A percentile compares a stretch with the other conserved stretches of the same genome.
These are phyloP conservation scores for Turritopsis dohrnii DNA, from an alignment of 30 jellyfish, hydroid and myxozoan species.

Conservation along the genomic window DNA sequence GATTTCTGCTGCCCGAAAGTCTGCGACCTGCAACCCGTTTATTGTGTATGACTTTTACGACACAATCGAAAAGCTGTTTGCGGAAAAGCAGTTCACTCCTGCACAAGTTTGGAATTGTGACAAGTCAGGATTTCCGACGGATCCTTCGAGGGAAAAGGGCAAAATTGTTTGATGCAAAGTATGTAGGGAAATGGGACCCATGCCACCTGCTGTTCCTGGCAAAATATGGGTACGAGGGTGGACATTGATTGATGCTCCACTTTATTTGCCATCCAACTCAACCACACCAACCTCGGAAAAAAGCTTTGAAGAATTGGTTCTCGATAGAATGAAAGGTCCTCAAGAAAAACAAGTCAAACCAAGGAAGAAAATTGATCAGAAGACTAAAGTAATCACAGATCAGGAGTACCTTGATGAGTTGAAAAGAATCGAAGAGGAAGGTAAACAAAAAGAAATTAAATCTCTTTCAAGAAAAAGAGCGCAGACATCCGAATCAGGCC, in stretches of 20 bases:
- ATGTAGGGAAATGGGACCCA: not conserved
- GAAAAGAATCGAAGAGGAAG: not conserved
- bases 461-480: not conserved
- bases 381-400: not conserved
- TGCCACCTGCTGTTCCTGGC: not conserved
- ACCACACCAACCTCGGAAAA: conserved; percentile 5
- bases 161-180: too few relatives aligned
- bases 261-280: too few relatives aligned
- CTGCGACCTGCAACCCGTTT: conserved; percentile 3
- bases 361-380: not conserved
- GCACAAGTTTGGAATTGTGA: conserved; percentile 18
- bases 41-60: conserved; percentile 18
- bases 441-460: not conserved
- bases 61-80: not conserved
- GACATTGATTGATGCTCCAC: conserved; percentile 8
- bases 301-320: not conserved
- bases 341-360: not conserved
- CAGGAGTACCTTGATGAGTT: conserved; percentile 8
- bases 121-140: conserved; percentile 14
- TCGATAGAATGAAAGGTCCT: conserved; percentile 1
- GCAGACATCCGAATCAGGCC: not conserved
- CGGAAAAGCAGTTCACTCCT: not conserved
- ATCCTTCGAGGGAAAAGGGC: not conserved
- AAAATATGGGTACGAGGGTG: conserved; percentile 6
- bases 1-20: not conserved